Evolutionary conservation across 2,888 invertebrate species (phyloP).

Genomic region (Morinoia aosen): DNA sequence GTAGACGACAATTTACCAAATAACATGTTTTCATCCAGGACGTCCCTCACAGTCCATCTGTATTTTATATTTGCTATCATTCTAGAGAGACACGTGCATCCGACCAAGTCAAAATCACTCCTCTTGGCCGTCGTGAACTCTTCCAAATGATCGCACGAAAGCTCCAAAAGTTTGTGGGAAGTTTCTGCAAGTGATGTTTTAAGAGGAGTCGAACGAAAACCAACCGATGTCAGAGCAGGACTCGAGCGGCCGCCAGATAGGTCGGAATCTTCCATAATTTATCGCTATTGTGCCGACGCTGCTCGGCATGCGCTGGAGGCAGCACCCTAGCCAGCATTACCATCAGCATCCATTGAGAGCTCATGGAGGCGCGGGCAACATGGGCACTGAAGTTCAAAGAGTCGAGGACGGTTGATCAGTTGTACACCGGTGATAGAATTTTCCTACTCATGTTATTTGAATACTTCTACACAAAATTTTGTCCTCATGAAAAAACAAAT

Average conservation of each 20-base stretch:
- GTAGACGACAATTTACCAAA: too few relatives aligned
- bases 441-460: background rate
- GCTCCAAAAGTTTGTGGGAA: background rate
- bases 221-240: background rate
- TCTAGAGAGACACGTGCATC: background rate
- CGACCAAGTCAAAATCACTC: background rate
- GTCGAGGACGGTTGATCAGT: background rate
- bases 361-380: background rate
- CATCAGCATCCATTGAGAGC: background rate
- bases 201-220: background rate
- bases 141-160: background rate
- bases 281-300: slow-evolving; percentile 12
- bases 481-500: background rate
- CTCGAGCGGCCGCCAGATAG: background rate
- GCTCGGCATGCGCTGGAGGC: background rate
- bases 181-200: background rate
- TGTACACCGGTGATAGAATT: background rate
- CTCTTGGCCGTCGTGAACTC: background rate
- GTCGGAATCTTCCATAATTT: slow-evolving; percentile 16
- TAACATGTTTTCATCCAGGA: background rate
- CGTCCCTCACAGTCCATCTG: background rate
- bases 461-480: background rate
- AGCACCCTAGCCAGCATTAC: background rate
- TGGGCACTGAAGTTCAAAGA: background rate
- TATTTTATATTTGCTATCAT: background rate